Evolutionary conservation across 2,113 vertebrate species (phyloP).

Genomic region (Melospiza melodia): DNA sequence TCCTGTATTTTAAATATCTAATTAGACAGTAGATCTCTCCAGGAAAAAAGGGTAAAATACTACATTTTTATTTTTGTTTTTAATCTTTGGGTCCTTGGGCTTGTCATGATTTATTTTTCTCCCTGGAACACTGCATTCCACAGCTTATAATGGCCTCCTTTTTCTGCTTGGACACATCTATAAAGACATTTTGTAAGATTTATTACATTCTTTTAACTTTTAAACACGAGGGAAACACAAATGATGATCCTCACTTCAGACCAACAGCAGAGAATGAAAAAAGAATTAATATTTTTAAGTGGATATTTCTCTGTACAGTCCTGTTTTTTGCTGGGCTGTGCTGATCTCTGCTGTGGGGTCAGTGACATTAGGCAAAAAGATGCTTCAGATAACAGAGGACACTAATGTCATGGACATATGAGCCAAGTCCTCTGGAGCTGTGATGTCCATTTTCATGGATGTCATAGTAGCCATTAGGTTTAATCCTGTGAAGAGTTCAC

Average conservation of each 20-base stretch:
- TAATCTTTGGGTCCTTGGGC: not conserved
- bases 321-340: not conserved
- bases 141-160: slow-evolving; percentile 40
- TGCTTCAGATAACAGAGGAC: not conserved
- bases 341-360: not conserved
- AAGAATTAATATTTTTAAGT: not conserved
- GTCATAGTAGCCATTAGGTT: not conserved
- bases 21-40: not conserved
- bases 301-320: not conserved
- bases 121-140: slow-evolving; percentile 37
- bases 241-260: slow-evolving; percentile 22
- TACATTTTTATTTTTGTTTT: slow-evolving; percentile 3
- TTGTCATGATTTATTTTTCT: slow-evolving; percentile 35
- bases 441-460: not conserved
- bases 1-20: not conserved
- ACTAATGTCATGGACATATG: fast-evolving
- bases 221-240: not conserved
- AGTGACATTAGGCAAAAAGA: not conserved
- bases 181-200: slow-evolving; percentile 55
- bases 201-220: slow-evolving; percentile 50
- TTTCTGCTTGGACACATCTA: slow-evolving; percentile 27
- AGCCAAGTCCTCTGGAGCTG: not conserved
- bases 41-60: not conserved
- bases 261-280: slow-evolving; percentile 40
- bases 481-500: not conserved